Conservation (phyloP, 2,888 invertebrate species). For the Xanthorhoe spadicearia region DNA sequence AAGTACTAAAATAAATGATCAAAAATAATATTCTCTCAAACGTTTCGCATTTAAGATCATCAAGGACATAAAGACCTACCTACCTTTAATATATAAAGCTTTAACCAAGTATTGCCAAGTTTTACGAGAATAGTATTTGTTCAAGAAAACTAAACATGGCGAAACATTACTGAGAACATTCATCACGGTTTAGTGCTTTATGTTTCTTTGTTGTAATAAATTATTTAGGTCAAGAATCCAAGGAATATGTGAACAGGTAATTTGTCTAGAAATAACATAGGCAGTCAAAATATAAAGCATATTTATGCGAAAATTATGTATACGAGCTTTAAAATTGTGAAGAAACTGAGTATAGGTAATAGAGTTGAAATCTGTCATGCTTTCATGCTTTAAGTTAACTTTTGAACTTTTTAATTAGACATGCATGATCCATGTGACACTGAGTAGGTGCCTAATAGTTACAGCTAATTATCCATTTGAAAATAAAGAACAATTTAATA, state of each 20-base stretch:
- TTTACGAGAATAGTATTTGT: slow-evolving; percentile 3
- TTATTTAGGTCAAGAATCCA: slow-evolving; percentile 4
- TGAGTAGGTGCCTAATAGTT: too few species aligned
- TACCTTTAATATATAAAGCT: not conserved
- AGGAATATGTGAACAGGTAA: slow-evolving; percentile 4
- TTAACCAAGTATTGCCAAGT: not conserved
- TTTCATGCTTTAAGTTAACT: too few species aligned
- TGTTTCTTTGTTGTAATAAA: slow-evolving; percentile 12
- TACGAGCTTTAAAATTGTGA: too few species aligned
- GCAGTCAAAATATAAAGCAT: not conserved
- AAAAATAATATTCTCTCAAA: too few species aligned
- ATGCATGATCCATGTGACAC: too few species aligned
- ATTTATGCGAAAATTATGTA: too few species aligned
- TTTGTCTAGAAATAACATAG: not conserved
- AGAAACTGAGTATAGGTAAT: too few species aligned
- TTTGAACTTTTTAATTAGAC: too few species aligned
- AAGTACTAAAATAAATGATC: too few species aligned
- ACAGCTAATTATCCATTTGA: too few species aligned
- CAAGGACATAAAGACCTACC: not conserved
- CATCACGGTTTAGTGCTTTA: slow-evolving; percentile 1
- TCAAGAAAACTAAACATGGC: slow-evolving; percentile 10
- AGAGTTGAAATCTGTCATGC: too few species aligned
- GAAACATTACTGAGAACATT: slow-evolving; percentile 16
- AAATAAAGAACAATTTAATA: too few species aligned
- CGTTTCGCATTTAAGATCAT: not conserved